Conservation (phyloP, 92 coral and sea anemone genomes). For the Zoanthus sansibaricus region DNA sequence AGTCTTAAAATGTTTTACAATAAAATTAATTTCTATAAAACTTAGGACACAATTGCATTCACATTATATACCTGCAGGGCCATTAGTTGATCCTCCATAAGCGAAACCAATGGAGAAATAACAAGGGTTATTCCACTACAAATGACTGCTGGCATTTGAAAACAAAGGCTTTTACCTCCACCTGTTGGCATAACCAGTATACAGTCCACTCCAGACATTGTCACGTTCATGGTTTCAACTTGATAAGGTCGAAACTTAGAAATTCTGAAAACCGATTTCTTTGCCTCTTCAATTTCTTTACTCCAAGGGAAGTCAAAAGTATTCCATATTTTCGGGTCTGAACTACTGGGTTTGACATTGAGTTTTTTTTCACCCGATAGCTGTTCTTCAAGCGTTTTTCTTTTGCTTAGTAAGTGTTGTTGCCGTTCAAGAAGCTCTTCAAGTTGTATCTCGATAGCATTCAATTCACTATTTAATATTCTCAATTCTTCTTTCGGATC, state of each 20-base stretch:
- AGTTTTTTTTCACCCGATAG: conserved; percentile 8
- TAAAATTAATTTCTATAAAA: no score
- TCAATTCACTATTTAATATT: conserved; percentile 76
- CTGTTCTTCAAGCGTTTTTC: conserved; percentile 61
- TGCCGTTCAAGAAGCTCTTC: conserved; percentile 80
- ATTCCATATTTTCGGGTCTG: conserved; percentile 60
- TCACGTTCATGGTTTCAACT: conserved; percentile 88
- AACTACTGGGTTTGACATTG: conserved; percentile 5
- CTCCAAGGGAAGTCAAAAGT: conserved; percentile 77
- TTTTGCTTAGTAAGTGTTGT: conserved; percentile 71
- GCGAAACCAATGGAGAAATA: conserved; percentile 90
- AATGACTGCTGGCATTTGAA: conserved; percentile 90
- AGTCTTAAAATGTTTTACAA: no score
- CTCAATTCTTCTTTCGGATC: conserved; percentile 67
- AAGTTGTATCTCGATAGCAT: conserved; percentile 74
- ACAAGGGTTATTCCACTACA: conserved; percentile 90
- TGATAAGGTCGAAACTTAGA: conserved; percentile 84
- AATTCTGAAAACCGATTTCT: conserved; percentile 70
- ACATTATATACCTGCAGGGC: conserved; percentile 58
- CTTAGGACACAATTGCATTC: background rate
- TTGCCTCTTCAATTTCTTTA: conserved; percentile 69
- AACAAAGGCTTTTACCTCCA: conserved; percentile 94
- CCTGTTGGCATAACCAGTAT: conserved; percentile 97
- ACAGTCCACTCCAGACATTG: conserved; percentile 94
- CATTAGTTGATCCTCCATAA: conserved; percentile 97